Conservation (phyloP, 2,797 vertebrate species). For the Poecilia velifera region DNA sequence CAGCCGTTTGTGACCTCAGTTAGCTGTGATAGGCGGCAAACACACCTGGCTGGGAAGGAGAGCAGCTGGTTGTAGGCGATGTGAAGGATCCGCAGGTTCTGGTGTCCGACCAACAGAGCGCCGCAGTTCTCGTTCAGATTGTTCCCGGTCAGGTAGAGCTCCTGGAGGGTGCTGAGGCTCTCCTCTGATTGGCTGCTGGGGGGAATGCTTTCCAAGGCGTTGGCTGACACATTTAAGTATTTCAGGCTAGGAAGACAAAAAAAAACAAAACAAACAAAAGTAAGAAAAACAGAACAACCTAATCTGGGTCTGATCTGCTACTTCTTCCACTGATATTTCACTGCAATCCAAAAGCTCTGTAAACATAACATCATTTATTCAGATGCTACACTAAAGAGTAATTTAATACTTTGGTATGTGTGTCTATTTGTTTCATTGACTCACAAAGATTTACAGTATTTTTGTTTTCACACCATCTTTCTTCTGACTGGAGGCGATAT, state of each 20-base stretch:
- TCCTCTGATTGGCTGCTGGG: conserved; percentile 87
- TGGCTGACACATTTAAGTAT: conserved; percentile 94
- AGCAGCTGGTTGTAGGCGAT: conserved; percentile 93
- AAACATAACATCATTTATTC: neutral
- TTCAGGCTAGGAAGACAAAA: conserved; percentile 83
- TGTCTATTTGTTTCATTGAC: neutral
- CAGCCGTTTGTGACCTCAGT: neutral
- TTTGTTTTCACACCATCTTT: neutral
- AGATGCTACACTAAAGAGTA: neutral
- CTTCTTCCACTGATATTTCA: neutral
- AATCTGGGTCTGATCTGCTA: neutral
- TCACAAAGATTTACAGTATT: neutral
- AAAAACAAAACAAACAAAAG: neutral
- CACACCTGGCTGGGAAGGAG: conserved; percentile 93
- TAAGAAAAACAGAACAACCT: neutral
- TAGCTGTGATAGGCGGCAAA: neutral
- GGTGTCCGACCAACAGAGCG: conserved; percentile 88
- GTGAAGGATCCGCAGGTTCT: conserved; percentile 89
- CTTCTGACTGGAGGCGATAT: neutral
- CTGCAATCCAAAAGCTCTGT: neutral
- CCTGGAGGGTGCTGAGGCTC: conserved; percentile 91
- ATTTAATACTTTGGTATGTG: neutral
- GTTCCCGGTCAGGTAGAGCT: conserved; percentile 92
- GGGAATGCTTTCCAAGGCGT: conserved; percentile 90
- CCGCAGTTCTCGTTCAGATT: conserved; percentile 92